These are phyloP conservation scores for Leptinotarsa rubiginosa DNA, from an alignment of 2,888 invertebrate species.

Conservation along the genomic window DNA sequence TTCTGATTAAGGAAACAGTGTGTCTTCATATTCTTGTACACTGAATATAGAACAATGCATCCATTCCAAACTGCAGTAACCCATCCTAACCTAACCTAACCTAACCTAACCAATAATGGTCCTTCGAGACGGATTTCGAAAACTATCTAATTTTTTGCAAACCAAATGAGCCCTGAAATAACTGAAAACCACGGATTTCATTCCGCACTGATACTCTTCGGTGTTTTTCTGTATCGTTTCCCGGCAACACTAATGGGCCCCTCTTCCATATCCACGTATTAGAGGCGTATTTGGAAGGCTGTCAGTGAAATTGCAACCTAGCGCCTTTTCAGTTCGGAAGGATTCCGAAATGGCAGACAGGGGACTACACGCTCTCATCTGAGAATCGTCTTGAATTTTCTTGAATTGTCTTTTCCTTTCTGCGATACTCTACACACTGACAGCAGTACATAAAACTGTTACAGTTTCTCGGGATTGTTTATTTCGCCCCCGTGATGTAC, in stretches of 20 bases:
- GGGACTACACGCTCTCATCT: slow-evolving; percentile 45
- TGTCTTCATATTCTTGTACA: no score
- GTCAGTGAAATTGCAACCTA: slow-evolving; percentile 49
- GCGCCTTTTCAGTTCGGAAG: slow-evolving; percentile 46
- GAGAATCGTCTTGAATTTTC: slow-evolving; percentile 37
- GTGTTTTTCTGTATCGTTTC: background rate
- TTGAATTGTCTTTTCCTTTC: slow-evolving; percentile 40
- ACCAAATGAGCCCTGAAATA: background rate
- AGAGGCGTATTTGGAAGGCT: slow-evolving; percentile 44
- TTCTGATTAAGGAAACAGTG: no score
- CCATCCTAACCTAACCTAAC: no score
- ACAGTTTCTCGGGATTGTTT: background rate
- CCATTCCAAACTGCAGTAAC: no score
- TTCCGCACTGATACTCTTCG: background rate
- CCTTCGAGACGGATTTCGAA: background rate
- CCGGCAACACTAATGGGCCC: background rate
- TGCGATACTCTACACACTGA: slow-evolving; percentile 23
- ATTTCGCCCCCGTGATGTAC: background rate
- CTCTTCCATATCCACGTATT: slow-evolving; percentile 35
- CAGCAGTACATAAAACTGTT: slow-evolving; percentile 32
- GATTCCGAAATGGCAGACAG: slow-evolving; percentile 53
- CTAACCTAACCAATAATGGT: no score
- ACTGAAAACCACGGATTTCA: background rate
- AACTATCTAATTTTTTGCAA: background rate
- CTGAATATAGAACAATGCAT: no score